Evolutionary conservation across 2,888 invertebrate genomes (phyloP), one percentile per base, ranked within the genome.

Genomic region (Calliphora vomitoria): DNA sequence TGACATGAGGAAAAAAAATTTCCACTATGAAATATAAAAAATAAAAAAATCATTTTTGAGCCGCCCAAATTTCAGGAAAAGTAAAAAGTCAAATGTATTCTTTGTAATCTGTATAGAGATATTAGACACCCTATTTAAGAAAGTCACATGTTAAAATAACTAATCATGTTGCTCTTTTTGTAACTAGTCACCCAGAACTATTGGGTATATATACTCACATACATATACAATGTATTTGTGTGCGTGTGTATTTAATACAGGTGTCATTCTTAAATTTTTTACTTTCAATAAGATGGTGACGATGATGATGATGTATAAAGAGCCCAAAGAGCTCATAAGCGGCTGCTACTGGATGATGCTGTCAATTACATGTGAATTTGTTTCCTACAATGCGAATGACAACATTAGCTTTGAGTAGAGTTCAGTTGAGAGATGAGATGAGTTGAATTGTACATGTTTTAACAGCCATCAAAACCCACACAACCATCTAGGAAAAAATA

Each of bases 281-380:
- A 50, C 41, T 31, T 4, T 60, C 15, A 25, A n/a, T 44, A 15
- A 25, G n/a, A 44, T 68, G 72, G 53, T 62, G 50, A 31, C 44
- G 68, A 20, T 47, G 41, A 72, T 79, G 60, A 11, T 64, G 66
- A 68, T 76, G 44, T 81, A 44, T 50, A 18, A 53, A 79, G 41
- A 74, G 50, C 66, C 47, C 50, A 55, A 74, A 86, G 60, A 86
- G 62, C 76, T 82, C 76, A 82, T 74, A 82, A 86, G 78, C 62
- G 79, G n/a, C 69, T 80, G 64, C 53, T 62, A 78, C 44, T 79
- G 55, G 64, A 71, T 50, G 53, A 53, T 80, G 81, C 84, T 84
- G 87, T 84, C 84, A 84, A 87, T 84, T 87, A 78, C 72, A 84
- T 81, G 53, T 53, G 80, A 81, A 72, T 76, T 76, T 81, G 58